Percentiles rank a stretch among this genome's conserved stretches.
These are phyloP conservation scores for Girardia tigrina DNA, from an alignment of 2,888 invertebrate species.

Conservation along the genomic window DNA sequence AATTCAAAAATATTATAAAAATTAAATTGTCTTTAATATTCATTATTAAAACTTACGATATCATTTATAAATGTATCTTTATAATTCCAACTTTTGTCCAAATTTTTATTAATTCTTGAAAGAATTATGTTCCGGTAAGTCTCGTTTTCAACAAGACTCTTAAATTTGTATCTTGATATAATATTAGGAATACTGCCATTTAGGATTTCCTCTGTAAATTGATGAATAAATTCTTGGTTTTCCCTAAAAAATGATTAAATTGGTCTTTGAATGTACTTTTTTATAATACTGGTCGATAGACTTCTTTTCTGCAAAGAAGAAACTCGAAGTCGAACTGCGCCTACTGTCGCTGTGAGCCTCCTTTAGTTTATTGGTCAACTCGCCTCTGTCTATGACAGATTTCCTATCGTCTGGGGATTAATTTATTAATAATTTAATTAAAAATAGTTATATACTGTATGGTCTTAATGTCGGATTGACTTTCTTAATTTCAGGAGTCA, in stretches of 20 bases:
- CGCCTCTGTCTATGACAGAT: background rate
- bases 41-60: background rate
- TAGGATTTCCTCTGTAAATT: background rate
- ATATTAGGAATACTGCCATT: background rate
- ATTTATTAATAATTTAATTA: background rate
- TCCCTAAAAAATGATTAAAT: background rate
- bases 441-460: background rate
- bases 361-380: background rate
- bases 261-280: background rate
- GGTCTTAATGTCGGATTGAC: background rate
- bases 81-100: background rate
- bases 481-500: background rate
- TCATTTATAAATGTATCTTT: conserved; percentile 2
- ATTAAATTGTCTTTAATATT: too few species aligned
- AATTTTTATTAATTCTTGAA: background rate
- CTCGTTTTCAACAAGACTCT: background rate
- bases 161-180: background rate
- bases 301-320: background rate
- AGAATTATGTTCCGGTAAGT: background rate
- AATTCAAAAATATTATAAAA: too few species aligned
- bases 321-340: background rate
- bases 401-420: background rate
- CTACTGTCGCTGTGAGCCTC: background rate
- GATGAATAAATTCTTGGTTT: background rate
- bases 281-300: background rate